Base-by-base conservation (phyloP, 2,797 vertebrate genomes). In the Glossophaga mutica region DNA sequence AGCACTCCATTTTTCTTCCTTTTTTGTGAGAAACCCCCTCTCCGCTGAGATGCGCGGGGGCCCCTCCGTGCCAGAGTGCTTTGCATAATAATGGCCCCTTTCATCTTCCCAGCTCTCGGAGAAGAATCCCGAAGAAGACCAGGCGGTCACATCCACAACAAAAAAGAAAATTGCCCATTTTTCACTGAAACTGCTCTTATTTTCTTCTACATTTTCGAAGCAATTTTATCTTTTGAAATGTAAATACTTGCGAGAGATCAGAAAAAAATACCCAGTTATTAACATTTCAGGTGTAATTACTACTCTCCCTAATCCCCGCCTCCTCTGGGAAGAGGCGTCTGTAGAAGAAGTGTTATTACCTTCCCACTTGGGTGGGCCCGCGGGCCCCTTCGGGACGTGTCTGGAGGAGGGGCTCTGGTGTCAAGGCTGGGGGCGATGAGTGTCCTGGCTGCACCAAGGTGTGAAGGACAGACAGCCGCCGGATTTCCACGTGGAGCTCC, bases 81-180 rank as follows among this genome's bases (percentile, higher is more conserved):
- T 99, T 99, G 99, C 99, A 99, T 99, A 98, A 99, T 98, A 99
- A 99, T 98, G 98, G 98, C 98, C 98, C 97, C 98, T 99, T 99
- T 98, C 98, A 98, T 97, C 34, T 98, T 98, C 98, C 97, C 37
- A 95, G 98, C 98, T 98, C 98, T 98, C 98, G 98, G 98, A 99
- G 98, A 79, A 79, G 94, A 97, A 81, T 98, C 98, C 91, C 91
- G 98, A 98, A 98, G 98, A 98, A 98, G 99, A 98, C 96, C 71
- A 95, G 89, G 95, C 98, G 95, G 92, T 93, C 98, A 97, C 95
- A 97, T 78, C 96, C 97, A 96, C 96, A 97, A 92, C 96, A 97
- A 96, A 97, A 97, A 97, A 97, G 98, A 98, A 97, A 97, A 98
- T 98, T 98, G 97, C 97, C 96, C 39, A 70, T 97, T 98, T 98